These are phyloP conservation scores for Nylanderia fulva DNA, from an alignment of 1,140 invertebrate genomes.

Conservation along the genomic window DNA sequence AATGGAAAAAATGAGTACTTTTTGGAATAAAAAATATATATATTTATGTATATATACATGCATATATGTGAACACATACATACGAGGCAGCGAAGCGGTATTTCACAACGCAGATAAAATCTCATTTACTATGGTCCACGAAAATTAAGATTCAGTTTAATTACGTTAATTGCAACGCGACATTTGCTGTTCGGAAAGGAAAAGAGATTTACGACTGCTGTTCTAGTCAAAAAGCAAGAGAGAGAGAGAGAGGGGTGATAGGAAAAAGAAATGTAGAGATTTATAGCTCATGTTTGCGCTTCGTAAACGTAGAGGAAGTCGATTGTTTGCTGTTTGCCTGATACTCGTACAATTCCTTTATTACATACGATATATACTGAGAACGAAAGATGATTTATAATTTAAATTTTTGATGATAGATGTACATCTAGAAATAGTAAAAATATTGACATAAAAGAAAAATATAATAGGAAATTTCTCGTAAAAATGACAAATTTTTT, in stretches of 20 bases:
- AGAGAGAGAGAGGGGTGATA: neutral
- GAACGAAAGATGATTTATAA: constrained; percentile 28
- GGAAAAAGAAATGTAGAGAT: constrained; percentile 55
- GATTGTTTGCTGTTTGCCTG: constrained; percentile 54
- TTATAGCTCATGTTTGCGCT: constrained; percentile 58
- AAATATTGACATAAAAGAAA: neutral
- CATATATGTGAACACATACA: neutral
- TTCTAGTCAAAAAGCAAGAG: constrained; percentile 49
- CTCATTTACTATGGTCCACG: constrained; percentile 24
- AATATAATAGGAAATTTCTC: neutral
- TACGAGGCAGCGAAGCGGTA: neutral
- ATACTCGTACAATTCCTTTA: constrained; percentile 44
- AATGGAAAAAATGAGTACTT: neutral
- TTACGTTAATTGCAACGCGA: constrained; percentile 58
- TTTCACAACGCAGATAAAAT: constrained; percentile 45
- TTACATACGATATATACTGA: constrained; percentile 15
- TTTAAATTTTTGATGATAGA: constrained; percentile 16
- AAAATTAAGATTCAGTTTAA: constrained; percentile 61
- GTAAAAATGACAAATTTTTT: neutral
- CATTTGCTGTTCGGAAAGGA: constrained; percentile 24
- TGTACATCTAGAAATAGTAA: neutral
- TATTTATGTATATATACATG: neutral
- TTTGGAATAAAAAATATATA: neutral
- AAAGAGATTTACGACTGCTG: constrained; percentile 46
- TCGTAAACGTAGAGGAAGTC: constrained; percentile 57